These are phyloP conservation scores for Falco peregrinus DNA, from an alignment of 2,797 vertebrate species.

Conservation along the genomic window DNA sequence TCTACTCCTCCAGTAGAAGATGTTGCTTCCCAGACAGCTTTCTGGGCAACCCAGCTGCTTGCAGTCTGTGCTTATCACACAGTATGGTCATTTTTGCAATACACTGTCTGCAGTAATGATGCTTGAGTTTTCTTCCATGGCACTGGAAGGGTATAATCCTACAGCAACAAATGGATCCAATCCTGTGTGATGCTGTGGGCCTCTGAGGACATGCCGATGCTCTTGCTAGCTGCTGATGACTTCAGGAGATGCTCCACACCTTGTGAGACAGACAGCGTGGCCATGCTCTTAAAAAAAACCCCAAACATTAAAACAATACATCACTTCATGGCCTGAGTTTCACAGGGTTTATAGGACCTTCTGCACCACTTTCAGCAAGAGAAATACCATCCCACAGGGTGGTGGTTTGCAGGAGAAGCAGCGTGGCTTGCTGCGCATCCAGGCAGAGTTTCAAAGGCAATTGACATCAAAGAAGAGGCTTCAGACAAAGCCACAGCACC, in stretches of 20 bases:
- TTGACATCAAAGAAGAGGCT: conserved; percentile 29
- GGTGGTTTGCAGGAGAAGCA: neutral
- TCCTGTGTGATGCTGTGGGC: neutral
- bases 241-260: neutral
- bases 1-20: neutral
- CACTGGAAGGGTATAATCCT: neutral
- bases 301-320: neutral
- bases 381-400: neutral
- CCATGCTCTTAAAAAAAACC: neutral
- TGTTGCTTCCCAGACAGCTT: neutral
- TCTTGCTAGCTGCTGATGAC: neutral
- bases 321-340: neutral
- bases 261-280: neutral
- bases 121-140: neutral
- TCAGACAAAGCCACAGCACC: conserved; percentile 1
- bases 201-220: neutral
- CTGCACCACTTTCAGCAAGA: neutral
- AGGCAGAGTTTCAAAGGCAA: conserved; percentile 23
- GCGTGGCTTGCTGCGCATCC: neutral
- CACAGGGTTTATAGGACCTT: neutral
- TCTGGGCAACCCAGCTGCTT: neutral
- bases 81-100: neutral
- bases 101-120: neutral
- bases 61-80: neutral
- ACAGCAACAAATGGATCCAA: neutral